phyloP scores from a whole-genome alignment of 2,113 vertebrate species.

The Eolophus roseicapilla region DNA sequence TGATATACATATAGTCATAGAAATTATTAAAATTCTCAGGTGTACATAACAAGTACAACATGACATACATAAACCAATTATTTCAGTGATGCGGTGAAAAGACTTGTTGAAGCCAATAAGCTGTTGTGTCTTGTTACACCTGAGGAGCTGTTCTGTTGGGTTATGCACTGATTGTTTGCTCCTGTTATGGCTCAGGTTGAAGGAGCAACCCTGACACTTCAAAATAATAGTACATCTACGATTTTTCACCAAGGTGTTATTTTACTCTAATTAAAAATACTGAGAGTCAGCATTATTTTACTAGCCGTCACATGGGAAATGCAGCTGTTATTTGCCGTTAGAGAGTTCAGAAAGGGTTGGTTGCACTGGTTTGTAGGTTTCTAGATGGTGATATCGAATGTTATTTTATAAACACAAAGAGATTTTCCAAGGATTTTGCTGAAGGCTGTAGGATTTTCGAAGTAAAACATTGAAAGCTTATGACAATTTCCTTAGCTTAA shows the following conservation, averaged over 20 bases:
- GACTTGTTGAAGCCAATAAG: not conserved
- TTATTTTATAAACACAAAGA: constrained; percentile 48
- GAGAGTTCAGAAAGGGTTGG: not conserved
- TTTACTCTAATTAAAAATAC: constrained; percentile 61
- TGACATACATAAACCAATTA: not conserved
- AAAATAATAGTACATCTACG: constrained; percentile 16
- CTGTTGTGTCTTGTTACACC: not conserved
- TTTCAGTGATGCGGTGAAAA: not conserved
- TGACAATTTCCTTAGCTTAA: constrained; percentile 52
- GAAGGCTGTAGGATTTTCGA: constrained; percentile 54
- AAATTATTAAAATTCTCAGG: not conserved
- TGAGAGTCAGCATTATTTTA: constrained; percentile 31
- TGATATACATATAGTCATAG: not conserved
- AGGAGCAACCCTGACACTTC: constrained; percentile 7
- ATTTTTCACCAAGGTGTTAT: constrained; percentile 41
- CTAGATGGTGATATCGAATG: constrained; percentile 3
- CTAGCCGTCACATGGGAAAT: constrained; percentile 3
- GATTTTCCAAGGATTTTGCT: constrained; percentile 48
- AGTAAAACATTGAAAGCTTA: constrained; percentile 63
- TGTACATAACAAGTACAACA: not conserved
- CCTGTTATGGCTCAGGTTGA: not conserved
- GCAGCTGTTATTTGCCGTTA: constrained; percentile 33
- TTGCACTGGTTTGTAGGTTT: constrained; percentile 15
- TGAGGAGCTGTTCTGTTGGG: not conserved
- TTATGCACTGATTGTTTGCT: not conserved